These are phyloP conservation scores for Chouioia cunea DNA, from an alignment of 2,888 invertebrate species.

Conservation along the genomic window DNA sequence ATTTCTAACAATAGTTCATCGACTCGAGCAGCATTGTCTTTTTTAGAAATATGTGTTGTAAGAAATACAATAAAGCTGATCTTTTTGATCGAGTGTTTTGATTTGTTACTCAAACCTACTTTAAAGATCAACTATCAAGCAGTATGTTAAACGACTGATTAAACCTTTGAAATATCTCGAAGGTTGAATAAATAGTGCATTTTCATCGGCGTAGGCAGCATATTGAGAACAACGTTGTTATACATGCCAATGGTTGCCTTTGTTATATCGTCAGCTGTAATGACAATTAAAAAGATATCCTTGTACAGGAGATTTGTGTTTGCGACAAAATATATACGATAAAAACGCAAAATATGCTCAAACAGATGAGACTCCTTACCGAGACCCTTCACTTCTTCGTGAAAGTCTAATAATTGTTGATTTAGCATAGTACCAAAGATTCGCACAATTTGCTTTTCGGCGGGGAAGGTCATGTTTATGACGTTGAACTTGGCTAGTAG, in stretches of 20 bases:
- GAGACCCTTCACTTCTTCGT: slow-evolving; percentile 82
- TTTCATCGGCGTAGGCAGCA: slow-evolving; percentile 90
- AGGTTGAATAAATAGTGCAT: slow-evolving; percentile 92
- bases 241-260: slow-evolving; percentile 84
- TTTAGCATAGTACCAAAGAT: slow-evolving; percentile 89
- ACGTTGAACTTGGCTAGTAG: slow-evolving; percentile 83
- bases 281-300: not conserved
- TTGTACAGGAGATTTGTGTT: no score
- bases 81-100: not conserved
- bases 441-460: slow-evolving; percentile 80
- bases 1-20: slow-evolving; percentile 21
- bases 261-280: slow-evolving; percentile 75
- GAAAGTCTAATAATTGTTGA: slow-evolving; percentile 83
- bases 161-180: slow-evolving; percentile 87
- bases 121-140: slow-evolving; percentile 4
- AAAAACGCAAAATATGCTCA: no score
- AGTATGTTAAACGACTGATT: not conserved
- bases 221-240: slow-evolving; percentile 77
- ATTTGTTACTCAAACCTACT: not conserved
- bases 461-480: slow-evolving; percentile 86
- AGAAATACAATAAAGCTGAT: no score
- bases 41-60: not conserved
- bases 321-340: not conserved
- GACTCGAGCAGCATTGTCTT: not conserved
- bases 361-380: slow-evolving; percentile 66